These are phyloP conservation scores for Teleogryllus occipitalis DNA, from an alignment of 1,140 invertebrate genomes.

Conservation along the genomic window DNA sequence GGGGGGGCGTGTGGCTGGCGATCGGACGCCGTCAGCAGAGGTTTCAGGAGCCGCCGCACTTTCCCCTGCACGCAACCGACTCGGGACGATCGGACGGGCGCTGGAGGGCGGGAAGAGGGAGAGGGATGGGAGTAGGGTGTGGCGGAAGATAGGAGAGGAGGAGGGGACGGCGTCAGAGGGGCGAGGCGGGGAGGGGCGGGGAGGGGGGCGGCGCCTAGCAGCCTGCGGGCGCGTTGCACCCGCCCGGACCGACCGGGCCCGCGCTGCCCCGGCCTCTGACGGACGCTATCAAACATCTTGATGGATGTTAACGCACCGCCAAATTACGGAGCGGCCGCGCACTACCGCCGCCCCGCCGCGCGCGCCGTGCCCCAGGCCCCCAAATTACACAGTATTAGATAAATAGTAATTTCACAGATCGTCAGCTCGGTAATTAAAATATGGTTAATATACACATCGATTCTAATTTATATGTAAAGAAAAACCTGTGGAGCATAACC, in stretches of 20 bases:
- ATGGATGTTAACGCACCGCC: not conserved
- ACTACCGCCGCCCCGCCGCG: not conserved
- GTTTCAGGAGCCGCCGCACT: too few species aligned
- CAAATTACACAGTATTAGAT: slow-evolving; percentile 5
- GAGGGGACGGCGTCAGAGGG: too few species aligned
- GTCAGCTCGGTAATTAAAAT: slow-evolving; percentile 1
- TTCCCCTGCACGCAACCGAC: too few species aligned
- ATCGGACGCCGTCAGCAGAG: too few species aligned
- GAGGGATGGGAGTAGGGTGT: too few species aligned
- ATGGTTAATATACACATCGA: slow-evolving; percentile 5
- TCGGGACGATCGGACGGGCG: not conserved
- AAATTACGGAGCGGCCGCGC: not conserved
- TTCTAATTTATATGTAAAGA: slow-evolving; percentile 6
- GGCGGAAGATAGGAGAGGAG: too few species aligned
- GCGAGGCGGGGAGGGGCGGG: too few species aligned
- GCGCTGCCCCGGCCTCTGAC: not conserved
- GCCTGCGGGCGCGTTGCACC: not conserved
- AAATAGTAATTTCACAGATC: not conserved
- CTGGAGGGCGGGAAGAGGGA: too few species aligned
- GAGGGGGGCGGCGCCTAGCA: too few species aligned
- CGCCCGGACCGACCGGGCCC: too few species aligned
- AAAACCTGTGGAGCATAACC: not conserved
- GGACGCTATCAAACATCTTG: not conserved
- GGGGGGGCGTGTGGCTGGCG: too few species aligned
- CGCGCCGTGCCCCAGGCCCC: too few species aligned